Percentiles rank a stretch among this genome's conserved stretches.
These are phyloP conservation scores for Sinocyclocheilus anshuiensis DNA, from an alignment of 2,113 vertebrate genomes.

Conservation along the genomic window DNA sequence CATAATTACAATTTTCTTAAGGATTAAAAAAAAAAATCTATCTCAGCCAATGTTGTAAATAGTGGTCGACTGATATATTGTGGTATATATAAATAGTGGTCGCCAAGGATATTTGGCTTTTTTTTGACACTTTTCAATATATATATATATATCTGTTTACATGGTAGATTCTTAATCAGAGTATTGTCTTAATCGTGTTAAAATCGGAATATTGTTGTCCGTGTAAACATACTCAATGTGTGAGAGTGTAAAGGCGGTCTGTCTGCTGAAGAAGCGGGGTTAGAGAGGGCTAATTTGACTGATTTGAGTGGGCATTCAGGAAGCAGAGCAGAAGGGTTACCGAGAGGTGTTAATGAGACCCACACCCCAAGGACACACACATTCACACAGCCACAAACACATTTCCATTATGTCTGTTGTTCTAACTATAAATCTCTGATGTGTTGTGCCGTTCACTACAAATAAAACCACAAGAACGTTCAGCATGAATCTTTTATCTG, in stretches of 20 bases:
- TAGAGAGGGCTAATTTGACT: conserved; percentile 37
- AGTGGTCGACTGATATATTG: too few relatives aligned
- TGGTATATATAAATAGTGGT: too few relatives aligned
- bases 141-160: too few relatives aligned
- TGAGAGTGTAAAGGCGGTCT: conserved; percentile 33
- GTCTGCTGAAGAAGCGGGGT: conserved; percentile 29
- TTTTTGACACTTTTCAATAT: too few relatives aligned
- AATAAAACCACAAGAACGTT: conserved; percentile 19
- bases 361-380: conserved; percentile 4
- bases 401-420: conserved; percentile 11
- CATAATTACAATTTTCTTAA: too few relatives aligned
- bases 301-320: conserved; percentile 53
- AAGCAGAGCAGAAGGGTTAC: conserved; percentile 46
- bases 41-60: too few relatives aligned
- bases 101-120: too few relatives aligned
- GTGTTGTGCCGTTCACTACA: not conserved
- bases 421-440: not conserved
- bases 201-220: too few relatives aligned
- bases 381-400: conserved; percentile 11
- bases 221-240: conserved; percentile 26
- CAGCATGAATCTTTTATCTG: conserved; percentile 30
- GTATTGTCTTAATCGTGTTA: too few relatives aligned
- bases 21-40: too few relatives aligned
- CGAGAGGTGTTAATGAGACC: conserved; percentile 52
- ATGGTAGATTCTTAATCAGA: too few relatives aligned